phyloP scores from a whole-genome alignment of 2,113 vertebrate species.

The Nesoenas mayeri region DNA sequence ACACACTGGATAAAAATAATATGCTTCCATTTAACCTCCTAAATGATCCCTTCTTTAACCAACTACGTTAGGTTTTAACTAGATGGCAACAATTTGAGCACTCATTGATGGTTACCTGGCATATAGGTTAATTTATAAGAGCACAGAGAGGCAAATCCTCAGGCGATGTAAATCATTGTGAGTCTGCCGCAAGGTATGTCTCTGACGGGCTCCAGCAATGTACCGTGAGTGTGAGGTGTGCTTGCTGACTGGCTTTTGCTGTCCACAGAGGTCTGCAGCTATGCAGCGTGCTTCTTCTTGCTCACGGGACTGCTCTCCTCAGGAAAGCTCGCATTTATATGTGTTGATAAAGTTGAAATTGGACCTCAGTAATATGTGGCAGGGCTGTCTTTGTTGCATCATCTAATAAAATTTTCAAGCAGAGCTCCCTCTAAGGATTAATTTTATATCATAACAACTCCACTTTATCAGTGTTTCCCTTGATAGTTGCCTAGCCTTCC shows the following conservation, averaged over 20 bases:
- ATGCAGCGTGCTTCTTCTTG: neutral
- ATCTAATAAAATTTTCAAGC: conserved; percentile 10
- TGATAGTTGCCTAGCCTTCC: neutral
- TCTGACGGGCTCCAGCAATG: neutral
- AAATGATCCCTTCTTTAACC: neutral
- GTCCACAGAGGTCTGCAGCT: neutral
- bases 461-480: neutral
- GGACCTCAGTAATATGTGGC: neutral
- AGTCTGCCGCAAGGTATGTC: neutral
- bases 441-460: neutral
- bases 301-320: rapidly evolving
- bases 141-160: neutral
- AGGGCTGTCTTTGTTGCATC: neutral
- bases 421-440: conserved; percentile 6
- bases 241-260: neutral
- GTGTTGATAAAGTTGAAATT: neutral
- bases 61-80: neutral
- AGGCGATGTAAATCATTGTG: neutral
- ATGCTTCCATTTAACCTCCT: neutral
- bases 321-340: neutral
- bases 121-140: neutral
- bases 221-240: neutral
- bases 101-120: neutral
- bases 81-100: neutral
- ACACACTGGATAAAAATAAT: neutral